phyloP scores from a whole-genome alignment of 2,113 vertebrate species.

The Pithys albifrons region DNA sequence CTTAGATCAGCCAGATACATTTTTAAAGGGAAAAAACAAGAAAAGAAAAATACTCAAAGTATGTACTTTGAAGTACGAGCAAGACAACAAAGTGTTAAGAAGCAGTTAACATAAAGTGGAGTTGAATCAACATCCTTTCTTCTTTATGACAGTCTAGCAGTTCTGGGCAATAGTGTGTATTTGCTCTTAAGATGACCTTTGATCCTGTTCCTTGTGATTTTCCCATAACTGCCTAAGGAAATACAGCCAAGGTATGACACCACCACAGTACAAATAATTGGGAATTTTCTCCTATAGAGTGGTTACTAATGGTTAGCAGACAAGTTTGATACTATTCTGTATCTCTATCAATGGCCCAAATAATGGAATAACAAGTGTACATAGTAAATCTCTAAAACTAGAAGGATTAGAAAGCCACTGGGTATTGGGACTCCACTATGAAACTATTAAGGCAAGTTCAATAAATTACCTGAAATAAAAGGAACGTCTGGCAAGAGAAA shows the following conservation, averaged over 20 bases:
- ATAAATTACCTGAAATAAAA: background rate
- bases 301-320: background rate
- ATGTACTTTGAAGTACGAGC: background rate
- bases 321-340: background rate
- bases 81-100: background rate
- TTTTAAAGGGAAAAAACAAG: background rate
- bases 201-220: background rate
- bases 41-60: background rate
- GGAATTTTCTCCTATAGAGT: background rate
- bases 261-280: background rate
- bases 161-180: background rate
- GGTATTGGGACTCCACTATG: background rate
- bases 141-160: background rate
- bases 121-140: background rate
- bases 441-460: background rate
- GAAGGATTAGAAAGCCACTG: background rate
- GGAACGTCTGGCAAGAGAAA: background rate
- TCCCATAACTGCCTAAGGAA: background rate
- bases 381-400: background rate
- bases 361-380: background rate
- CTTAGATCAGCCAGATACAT: background rate
- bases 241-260: background rate
- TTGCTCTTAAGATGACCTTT: background rate
- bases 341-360: background rate
- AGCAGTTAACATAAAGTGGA: background rate